Percentiles rank a stretch among this genome's conserved stretches.
Evolutionary conservation across 1,140 invertebrate species (phyloP).

Genomic region (Apis laboriosa): DNA sequence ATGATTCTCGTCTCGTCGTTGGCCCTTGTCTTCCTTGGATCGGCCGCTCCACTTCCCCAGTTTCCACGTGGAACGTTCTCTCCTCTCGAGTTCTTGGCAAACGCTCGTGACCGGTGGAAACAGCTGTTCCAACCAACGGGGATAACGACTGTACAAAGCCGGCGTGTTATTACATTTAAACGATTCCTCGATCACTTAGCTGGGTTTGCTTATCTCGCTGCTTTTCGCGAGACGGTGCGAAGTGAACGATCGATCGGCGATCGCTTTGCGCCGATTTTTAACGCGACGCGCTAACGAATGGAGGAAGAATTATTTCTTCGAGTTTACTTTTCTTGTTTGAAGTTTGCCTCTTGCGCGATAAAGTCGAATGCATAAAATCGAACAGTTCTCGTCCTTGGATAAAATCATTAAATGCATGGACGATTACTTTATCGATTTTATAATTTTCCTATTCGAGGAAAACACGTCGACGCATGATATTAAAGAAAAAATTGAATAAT

Average conservation of each 20-base stretch:
- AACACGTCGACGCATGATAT: no score
- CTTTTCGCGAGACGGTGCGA: background rate
- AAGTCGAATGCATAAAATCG: no score
- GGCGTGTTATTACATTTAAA: slow-evolving; percentile 19
- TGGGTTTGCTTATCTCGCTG: background rate
- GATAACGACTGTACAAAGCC: background rate
- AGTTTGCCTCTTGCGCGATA: no score
- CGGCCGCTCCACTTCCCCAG: slow-evolving; percentile 44
- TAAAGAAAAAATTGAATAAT: no score
- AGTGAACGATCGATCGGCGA: background rate
- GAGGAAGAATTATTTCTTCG: no score
- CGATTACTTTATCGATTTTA: no score
- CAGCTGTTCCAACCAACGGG: slow-evolving; percentile 39
- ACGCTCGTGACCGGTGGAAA: slow-evolving; percentile 47
- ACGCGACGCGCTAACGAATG: background rate
- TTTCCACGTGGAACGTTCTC: slow-evolving; percentile 50
- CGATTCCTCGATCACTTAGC: background rate
- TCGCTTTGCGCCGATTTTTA: background rate
- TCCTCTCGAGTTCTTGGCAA: slow-evolving; percentile 45
- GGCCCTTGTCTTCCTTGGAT: slow-evolving; percentile 36
- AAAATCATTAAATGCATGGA: no score
- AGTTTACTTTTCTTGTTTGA: no score
- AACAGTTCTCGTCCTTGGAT: no score
- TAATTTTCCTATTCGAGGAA: no score
- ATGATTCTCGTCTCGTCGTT: slow-evolving; percentile 47